Conservation (phyloP, 2,113 vertebrate genomes). For the Machaerirhynchus nigripectus region DNA sequence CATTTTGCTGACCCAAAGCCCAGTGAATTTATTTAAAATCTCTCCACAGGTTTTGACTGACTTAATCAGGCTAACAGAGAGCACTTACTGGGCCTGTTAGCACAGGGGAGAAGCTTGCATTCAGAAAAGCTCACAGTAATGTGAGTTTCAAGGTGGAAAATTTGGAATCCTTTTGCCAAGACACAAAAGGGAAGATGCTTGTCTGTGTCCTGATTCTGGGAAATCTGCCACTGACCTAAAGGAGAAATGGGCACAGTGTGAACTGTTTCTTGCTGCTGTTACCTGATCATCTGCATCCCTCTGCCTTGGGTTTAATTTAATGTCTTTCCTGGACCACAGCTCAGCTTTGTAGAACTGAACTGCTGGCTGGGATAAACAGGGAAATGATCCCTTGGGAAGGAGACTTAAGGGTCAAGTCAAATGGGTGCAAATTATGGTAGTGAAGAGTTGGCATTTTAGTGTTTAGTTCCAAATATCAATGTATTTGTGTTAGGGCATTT, state of each 20-base stretch:
- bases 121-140: background rate
- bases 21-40: background rate
- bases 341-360: background rate
- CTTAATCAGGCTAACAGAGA: constrained; percentile 16
- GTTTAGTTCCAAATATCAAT: background rate
- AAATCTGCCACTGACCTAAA: background rate
- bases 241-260: background rate
- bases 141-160: background rate
- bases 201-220: background rate
- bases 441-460: background rate
- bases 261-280: background rate
- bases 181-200: background rate
- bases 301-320: background rate
- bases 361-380: background rate
- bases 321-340: background rate
- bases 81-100: background rate
- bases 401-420: background rate
- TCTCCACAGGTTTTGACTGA: background rate
- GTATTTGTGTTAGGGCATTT: background rate
- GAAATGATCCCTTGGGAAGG: background rate
- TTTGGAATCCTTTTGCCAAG: background rate
- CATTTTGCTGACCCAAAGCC: background rate
- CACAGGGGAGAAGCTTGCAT: background rate
- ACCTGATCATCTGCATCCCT: background rate
- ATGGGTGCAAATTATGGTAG: background rate